Base-by-base conservation (phyloP, 2,888 invertebrate species). In the Chrysolina oricalcia region DNA sequence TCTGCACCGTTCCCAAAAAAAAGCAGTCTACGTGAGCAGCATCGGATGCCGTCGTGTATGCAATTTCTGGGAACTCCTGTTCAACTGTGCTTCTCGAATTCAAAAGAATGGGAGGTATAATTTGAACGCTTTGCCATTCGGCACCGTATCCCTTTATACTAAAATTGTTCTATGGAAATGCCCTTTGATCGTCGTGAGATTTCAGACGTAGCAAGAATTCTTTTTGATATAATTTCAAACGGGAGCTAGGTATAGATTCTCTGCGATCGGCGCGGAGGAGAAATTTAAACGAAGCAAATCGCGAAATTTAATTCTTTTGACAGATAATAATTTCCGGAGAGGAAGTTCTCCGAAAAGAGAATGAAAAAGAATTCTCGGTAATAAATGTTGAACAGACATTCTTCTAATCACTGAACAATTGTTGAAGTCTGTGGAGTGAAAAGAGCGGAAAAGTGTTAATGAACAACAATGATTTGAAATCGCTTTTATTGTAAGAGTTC, bases 51-150 rank as follows among this genome's bases (percentile, higher is more conserved):
- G 53, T 21, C 53, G 21, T 53, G 17, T 53, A 53, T 53, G 53
- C 53, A 53, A 53, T 53, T 53, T 19, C 53, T 53, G 53, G 19
- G 53, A 53, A 53, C 53, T 53, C 53, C 53, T 21, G 21, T 53
- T 53, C 11, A 53, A 21, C 53, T 53, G 53, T 53, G 53, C 53
- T 21, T 21, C 53, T 21, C 21, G 53, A 53, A 21, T 21, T 53
- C 53, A 53, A 53, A 53, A 53, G 53, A 53, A 53, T 53, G 5
- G 53, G 21, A 53, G 53, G 19, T 53, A 53, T 53, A 53, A 53
- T 53, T 53, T 53, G 53, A 53, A 53, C 21, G 21, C 53, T 21
- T 53, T 13, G 19, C 53, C 13, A 21, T 53, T 53, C 53, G 21
- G 21, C 53, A 21, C 53, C 5, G 53, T 21, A 23, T 53, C 53